These are phyloP conservation scores for Zelleria hepariella DNA, from an alignment of 2,888 invertebrate genomes.

Conservation along the genomic window DNA sequence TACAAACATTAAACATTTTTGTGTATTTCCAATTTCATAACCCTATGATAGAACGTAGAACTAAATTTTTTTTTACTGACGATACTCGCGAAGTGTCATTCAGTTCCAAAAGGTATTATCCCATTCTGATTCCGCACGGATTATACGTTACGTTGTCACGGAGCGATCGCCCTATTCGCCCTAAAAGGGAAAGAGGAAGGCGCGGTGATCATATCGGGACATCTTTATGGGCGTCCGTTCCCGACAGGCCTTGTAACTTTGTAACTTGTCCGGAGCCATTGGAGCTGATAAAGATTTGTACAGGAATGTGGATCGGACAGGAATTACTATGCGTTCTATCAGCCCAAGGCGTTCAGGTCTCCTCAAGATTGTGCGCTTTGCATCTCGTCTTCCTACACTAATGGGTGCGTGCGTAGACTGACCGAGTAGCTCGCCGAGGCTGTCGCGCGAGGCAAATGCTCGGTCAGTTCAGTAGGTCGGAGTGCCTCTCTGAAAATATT, in stretches of 20 bases:
- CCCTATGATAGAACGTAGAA: too few species aligned
- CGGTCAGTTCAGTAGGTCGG: too few species aligned
- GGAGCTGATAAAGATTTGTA: conserved; percentile 29
- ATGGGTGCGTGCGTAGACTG: too few species aligned
- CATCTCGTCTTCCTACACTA: neutral
- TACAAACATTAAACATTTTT: too few species aligned
- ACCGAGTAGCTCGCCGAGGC: too few species aligned
- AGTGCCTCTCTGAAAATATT: too few species aligned
- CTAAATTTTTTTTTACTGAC: too few species aligned
- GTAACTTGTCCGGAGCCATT: conserved; percentile 4
- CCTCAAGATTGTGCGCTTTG: neutral
- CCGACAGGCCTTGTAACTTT: neutral
- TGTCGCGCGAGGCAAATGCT: too few species aligned
- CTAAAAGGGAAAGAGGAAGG: neutral
- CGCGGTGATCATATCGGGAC: conserved; percentile 2
- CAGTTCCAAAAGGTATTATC: too few species aligned
- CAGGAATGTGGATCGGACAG: conserved; percentile 29
- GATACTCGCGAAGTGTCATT: too few species aligned
- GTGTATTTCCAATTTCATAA: too few species aligned
- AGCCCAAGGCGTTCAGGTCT: neutral
- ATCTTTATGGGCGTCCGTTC: conserved; percentile 4
- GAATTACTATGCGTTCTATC: neutral
- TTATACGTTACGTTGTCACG: neutral
- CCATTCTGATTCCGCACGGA: too few species aligned
- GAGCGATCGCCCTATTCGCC: neutral